Evolutionary conservation across 1,140 invertebrate genomes (phyloP), one percentile per base, ranked within the genome.

Genomic region (Harlomillsia oculata): DNA sequence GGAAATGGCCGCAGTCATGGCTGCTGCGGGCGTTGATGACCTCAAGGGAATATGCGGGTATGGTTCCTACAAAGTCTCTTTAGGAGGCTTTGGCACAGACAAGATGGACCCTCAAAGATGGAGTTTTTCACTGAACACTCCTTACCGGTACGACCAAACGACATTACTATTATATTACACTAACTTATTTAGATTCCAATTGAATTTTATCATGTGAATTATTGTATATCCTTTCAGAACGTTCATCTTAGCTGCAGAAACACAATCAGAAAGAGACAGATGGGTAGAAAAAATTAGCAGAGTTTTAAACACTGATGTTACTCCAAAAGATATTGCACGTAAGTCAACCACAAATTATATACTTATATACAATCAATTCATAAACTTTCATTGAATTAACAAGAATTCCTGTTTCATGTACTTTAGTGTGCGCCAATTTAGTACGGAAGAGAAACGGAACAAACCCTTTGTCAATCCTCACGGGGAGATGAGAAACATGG

Each of bases 41-140:
- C 20, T 53, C 13, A 53, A 44, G 23, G 28, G 51, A 32, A 34
- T 49, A 20, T 41, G 23, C n/a, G 48, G 26, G 23, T 28, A 34
- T 2, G 45, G 46, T 16, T 46, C 43, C 2, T 92, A 84, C 68
- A 78, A 76, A 43, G 76, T 88, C 0, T 72, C 77, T 62, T 69
- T 75, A 21, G 74, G 80, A 56, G 55, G 74, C 71, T 75, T 79
- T 65, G 79, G 82, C 14, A 72, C 76, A 20, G 84, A 84, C 20
- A 82, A 78, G 62, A 72, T 66, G 60, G 82, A 81, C 66, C 81
- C 84, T 60, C 81, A 83, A 65, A 78, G 82, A 8, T 88, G 82
- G 69, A 80, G 82, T n/a, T 93, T 94, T 71, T 86, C 85, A 20
- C 73, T 93, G n/a, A 79, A 81, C 63, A 92, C 89, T 2, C 89